phyloP scores from a whole-genome alignment of 2,797 vertebrate genomes.

The Podargus strigoides region DNA sequence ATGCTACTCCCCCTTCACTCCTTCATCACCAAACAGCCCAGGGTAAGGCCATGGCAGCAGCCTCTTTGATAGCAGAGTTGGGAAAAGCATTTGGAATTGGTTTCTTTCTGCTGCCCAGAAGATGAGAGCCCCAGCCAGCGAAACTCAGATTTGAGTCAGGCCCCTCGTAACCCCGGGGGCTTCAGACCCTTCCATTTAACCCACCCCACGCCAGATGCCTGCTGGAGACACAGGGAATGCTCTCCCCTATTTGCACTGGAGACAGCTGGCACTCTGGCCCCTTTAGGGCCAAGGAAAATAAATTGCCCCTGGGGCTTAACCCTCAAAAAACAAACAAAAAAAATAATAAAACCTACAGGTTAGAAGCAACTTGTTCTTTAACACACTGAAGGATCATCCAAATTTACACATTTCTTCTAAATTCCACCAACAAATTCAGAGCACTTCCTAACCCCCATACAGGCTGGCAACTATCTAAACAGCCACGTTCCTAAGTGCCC shows the following conservation, averaged over 20 bases:
- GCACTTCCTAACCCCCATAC: not conserved
- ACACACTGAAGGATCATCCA: not conserved
- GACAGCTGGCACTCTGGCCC: not conserved
- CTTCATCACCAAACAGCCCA: conserved; percentile 34
- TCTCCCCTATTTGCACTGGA: not conserved
- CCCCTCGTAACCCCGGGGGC: not conserved
- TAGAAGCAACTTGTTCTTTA: not conserved
- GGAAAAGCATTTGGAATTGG: not conserved
- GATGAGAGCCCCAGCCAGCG: not conserved
- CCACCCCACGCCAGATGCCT: not conserved
- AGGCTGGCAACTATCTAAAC: not conserved
- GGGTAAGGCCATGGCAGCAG: not conserved
- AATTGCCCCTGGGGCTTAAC: not conserved
- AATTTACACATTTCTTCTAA: not conserved
- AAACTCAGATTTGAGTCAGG: not conserved
- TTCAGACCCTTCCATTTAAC: not conserved
- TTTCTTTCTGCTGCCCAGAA: not conserved
- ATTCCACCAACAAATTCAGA: not conserved
- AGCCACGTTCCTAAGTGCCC: not conserved
- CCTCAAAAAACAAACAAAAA: not conserved
- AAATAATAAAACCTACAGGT: not conserved
- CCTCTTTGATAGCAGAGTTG: not conserved
- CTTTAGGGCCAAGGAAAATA: not conserved
- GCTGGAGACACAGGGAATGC: not conserved
- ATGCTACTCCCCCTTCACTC: not conserved